Evolutionary conservation across 2,888 invertebrate species (phyloP).

Genomic region (Thecophora atra): DNA sequence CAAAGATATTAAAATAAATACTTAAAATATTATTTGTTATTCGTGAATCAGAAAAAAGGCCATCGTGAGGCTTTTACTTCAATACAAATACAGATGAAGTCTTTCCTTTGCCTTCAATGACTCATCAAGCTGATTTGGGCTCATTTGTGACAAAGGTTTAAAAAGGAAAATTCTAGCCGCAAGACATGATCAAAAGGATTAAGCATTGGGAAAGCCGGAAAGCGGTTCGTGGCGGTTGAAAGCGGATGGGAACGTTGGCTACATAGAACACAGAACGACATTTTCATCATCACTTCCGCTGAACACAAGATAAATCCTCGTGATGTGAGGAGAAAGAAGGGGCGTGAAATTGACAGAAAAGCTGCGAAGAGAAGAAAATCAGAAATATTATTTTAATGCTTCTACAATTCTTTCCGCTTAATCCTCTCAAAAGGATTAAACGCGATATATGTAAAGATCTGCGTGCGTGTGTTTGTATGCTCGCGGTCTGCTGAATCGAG

Average conservation of each 20-base stretch:
- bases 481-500: too few relatives aligned
- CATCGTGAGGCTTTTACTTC: too few relatives aligned
- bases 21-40: too few relatives aligned
- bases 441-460: background rate
- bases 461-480: conserved; percentile 8
- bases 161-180: background rate
- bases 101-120: background rate
- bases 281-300: background rate
- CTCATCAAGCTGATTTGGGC: background rate
- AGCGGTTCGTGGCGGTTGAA: background rate
- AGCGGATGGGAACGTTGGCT: background rate
- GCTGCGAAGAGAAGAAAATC: background rate
- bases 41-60: too few relatives aligned
- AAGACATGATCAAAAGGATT: background rate
- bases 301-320: too few relatives aligned
- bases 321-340: background rate
- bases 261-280: background rate
- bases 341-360: background rate
- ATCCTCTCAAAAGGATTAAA: conserved; percentile 1
- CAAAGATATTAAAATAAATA: too few relatives aligned
- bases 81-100: background rate
- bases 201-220: conserved; percentile 1
- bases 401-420: background rate
- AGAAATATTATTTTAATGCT: background rate
- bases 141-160: background rate